Evolutionary conservation across 1,140 invertebrate species (phyloP), one percentile per base, ranked within the genome.

Genomic region (Andricus grossulariae): DNA sequence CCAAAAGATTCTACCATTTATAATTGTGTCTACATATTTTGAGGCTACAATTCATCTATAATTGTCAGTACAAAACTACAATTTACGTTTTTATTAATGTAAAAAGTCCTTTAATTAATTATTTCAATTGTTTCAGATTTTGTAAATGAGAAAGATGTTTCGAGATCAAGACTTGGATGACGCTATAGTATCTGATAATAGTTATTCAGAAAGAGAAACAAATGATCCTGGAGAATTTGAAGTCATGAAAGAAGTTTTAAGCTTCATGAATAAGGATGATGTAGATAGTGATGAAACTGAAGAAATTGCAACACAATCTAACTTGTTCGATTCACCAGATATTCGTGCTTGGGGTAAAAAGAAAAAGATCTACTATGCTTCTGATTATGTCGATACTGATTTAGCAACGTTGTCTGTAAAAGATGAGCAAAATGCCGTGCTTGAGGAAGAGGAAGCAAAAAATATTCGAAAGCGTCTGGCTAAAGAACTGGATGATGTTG

Each of bases 361-460:
- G 77, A 95, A 95, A 81, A 93, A 91, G 81, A 92, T 93, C 54
- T 98, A 95, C 89, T 97, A 97, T 90, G 94, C 95, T 57, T 96
- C 97, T 1, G 97, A 98, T 92, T 97, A 96, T 90, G 94, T 97
- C 16, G 97, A 98, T 92, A 93, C 95, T 82, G 97, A 98, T 91
- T 97, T 95, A 93, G 94, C 95, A 52, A 94, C 92, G 84, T 80
- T 84, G 16, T 85, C 60, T 78, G 94, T 94, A 80, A 94, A 95
- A 84, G 94, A 96, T 85, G 94, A 95, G 83, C 93, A 94, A 83
- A 92, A 94, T 75, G 97, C 97, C 21, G 93, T 95, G 79, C 91
- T 95, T 80, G 97, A 98, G 91, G 97, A 98, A 90, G 92, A 96
- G 82, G 97, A 98, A 92, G 97, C 96, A 3, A 93, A 93, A 87